These are phyloP conservation scores for Ophonus ardosiacus DNA, from an alignment of 2,888 invertebrate species.

Conservation along the genomic window DNA sequence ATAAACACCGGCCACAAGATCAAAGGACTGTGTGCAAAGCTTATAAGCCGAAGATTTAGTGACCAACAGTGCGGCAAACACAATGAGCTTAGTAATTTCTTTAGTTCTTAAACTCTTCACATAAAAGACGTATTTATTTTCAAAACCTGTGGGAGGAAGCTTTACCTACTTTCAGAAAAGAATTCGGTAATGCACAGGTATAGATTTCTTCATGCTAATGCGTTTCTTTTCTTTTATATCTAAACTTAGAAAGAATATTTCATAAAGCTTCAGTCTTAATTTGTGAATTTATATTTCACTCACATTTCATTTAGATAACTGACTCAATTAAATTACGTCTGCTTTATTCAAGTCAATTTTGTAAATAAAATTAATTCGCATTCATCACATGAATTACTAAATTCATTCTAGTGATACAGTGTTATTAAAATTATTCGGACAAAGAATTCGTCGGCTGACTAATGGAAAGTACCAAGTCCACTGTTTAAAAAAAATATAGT, in stretches of 20 bases:
- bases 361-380: too few species aligned
- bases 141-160: not conserved
- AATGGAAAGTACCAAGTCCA: too few species aligned
- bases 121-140: conserved; percentile 22
- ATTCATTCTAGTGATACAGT: too few species aligned
- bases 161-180: conserved; percentile 7
- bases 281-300: too few species aligned
- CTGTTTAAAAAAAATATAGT: too few species aligned
- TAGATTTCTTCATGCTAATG: not conserved
- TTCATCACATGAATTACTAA: too few species aligned
- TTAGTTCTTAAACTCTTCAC: not conserved
- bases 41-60: conserved; percentile 54
- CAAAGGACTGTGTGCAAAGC: conserved; percentile 41
- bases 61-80: conserved; percentile 24
- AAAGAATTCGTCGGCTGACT: too few species aligned
- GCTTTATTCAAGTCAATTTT: too few species aligned
- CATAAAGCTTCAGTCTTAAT: too few species aligned
- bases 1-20: conserved; percentile 50
- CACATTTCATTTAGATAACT: too few species aligned
- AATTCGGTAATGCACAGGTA: not conserved
- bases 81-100: conserved; percentile 29
- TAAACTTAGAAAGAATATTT: not conserved
- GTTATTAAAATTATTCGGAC: too few species aligned
- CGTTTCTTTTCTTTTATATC: not conserved
- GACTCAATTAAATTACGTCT: too few species aligned